Base-by-base conservation (phyloP, 1,140 invertebrate genomes). In the Pectinophora gossypiella region DNA sequence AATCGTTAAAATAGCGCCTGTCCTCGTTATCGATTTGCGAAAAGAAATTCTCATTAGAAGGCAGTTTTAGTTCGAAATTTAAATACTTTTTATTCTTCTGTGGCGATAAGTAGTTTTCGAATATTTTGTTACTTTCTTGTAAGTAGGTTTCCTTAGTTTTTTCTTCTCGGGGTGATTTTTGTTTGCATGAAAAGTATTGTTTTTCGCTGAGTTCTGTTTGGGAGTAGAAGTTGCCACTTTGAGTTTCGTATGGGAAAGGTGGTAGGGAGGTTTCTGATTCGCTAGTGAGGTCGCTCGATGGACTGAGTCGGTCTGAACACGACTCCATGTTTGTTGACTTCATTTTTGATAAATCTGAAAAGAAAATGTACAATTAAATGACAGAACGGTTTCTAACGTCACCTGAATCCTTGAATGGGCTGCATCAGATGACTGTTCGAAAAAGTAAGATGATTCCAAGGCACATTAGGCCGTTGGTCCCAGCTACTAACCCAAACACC, bases 301-400 rank as follows among this genome's bases (percentile, higher is more conserved):
- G 77, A 60, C 80, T 86, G 2, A 86, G 63, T 3, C 83, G 72
- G 48, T 84, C 80, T 9, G 78, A 76, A 56, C 79, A 82, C 2
- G 70, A 54, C 7, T 86, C 83, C 79, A 86, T 85, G 19, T 65
- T 78, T 12, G 79, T 86, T 1, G 83, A 84, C 77, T 86, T 86
- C 83, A 86, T 86, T 40, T 18, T 16, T 15, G 1, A 15, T 16
- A 15, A 40, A 40, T 18, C 36, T 40, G 36, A 15, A 40, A 40
- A 40, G 10, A 40, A 15, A 40, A 32, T 1, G 9, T 1, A 32
- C 9, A 3, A 32, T 23, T 23, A 10, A 23, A n/a, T n/a, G n/a
- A n/a, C n/a, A n/a, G n/a, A n/a, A n/a, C n/a, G n/a, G n/a, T n/a
- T n/a, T n/a, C n/a, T n/a, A n/a, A n/a, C n/a, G n/a, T n/a, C n/a